phyloP scores from a whole-genome alignment of 2,888 invertebrate genomes.

The Torymus tubicola region DNA sequence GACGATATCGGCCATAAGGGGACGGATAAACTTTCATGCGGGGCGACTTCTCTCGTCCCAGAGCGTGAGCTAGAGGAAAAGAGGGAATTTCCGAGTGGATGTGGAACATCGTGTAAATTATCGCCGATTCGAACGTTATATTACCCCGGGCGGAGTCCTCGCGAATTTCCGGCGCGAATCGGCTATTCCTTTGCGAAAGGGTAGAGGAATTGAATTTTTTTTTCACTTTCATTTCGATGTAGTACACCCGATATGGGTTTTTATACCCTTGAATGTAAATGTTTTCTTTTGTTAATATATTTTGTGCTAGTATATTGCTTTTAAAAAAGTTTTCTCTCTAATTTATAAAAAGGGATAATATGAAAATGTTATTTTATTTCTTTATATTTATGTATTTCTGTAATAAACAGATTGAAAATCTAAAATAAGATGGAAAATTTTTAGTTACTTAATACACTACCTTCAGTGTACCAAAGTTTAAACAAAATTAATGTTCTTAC shows the following conservation, averaged over 20 bases:
- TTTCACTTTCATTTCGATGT: not conserved
- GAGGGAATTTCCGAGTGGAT: conserved; percentile 32
- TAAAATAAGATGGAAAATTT: no score
- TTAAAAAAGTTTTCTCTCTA: not conserved
- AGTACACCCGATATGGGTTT: not conserved
- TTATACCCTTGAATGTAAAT: no score
- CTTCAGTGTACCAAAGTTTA: no score
- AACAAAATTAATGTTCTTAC: no score
- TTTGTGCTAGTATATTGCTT: no score
- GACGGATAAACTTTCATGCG: conserved; percentile 35
- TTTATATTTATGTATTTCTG: not conserved
- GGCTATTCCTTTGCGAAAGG: conserved; percentile 30
- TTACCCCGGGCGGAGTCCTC: conserved; percentile 6
- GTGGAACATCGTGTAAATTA: conserved; percentile 42
- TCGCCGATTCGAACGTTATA: conserved; percentile 15
- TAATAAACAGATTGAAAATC: no score
- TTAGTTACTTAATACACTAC: no score
- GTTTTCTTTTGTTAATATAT: no score
- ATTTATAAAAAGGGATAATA: not conserved
- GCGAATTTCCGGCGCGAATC: conserved; percentile 24
- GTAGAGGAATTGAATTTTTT: conserved; percentile 28
- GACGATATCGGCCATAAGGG: conserved; percentile 28
- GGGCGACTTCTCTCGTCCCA: not conserved
- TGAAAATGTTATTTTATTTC: not conserved
- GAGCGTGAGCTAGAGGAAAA: not conserved